phyloP scores from a whole-genome alignment of 2,113 vertebrate genomes.

The Sitta europaea region DNA sequence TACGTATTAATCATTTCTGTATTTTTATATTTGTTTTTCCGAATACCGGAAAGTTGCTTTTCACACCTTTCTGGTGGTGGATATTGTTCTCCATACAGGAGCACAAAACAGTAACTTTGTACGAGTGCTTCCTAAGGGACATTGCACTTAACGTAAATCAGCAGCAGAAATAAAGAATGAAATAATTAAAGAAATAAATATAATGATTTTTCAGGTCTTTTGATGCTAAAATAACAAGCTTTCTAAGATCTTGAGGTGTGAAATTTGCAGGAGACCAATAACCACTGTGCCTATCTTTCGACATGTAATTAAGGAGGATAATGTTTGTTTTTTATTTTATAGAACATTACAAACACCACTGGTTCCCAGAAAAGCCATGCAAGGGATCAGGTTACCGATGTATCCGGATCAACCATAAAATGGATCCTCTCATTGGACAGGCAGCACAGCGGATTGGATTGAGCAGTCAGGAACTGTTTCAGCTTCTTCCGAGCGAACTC shows the following conservation, averaged over 20 bases:
- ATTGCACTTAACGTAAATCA: fast-evolving
- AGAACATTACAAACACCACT: slow-evolving; percentile 99
- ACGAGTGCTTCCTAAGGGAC: neutral
- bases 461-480: slow-evolving; percentile 96
- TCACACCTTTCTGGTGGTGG: neutral
- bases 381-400: slow-evolving; percentile 98
- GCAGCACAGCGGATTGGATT: slow-evolving; percentile 96
- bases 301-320: neutral
- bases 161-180: neutral
- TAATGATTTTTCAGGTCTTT: neutral
- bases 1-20: fast-evolving
- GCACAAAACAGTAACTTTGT: neutral
- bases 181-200: too few species aligned
- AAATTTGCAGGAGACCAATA: neutral
- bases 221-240: neutral
- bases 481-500: slow-evolving; percentile 97
- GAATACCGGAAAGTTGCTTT: neutral
- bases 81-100: neutral
- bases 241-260: neutral
- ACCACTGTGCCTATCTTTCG: fast-evolving
- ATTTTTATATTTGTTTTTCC: neutral
- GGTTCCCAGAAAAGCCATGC: slow-evolving; percentile 98
- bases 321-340: slow-evolving; percentile 45
- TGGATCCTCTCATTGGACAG: slow-evolving; percentile 98
- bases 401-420: slow-evolving; percentile 99